Evolutionary conservation across 2,113 vertebrate genomes (phyloP), one percentile per base, ranked within the genome.

Genomic region (Psilopsiagon aymara): DNA sequence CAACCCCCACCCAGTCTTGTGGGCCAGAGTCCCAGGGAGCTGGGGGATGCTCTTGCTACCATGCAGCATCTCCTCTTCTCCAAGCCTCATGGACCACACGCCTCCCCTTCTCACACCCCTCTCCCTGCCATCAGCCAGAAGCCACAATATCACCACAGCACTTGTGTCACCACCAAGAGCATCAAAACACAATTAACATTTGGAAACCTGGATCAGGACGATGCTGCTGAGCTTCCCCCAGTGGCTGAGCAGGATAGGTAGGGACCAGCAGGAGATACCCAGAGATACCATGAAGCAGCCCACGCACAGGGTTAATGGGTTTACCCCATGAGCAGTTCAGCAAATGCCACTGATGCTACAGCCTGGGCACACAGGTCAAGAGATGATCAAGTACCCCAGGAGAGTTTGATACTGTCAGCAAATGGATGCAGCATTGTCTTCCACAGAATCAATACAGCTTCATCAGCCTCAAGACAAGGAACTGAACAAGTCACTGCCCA

Each of bases 111-210:
- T 83, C 86, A 63, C 31, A 6, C 39, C 28, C 78, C 44, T 51
- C n/a, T 96, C 71, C 88, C 69, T 13, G 41, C 81, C 64, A 7
- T 92, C 95, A 97, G 86, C 86, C 62, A 33, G 18, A 29, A 95
- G 94, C 92, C 97, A 91, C 88, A 94, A 95, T 49, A 86, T 82
- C 91, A 67, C 73, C 93, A 52, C 90, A 44, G 91, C 5, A 2
- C 92, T 93, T 43, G 2, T 90, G 96, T 95, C 97, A 96, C 90
- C 92, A 51, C 17, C 20, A 1, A 3, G 31, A 91, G 80, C 35
- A 19, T 94, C 96, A 97, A 96, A 96, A 64, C 92, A 91, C 93
- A 97, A 94, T 90, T 95, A 97, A 92, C 94, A 86, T 95, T 95
- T 97, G 90, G 95, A 96, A 97, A 86, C 73, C 57, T 29, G 20